Evolutionary conservation across 1,140 invertebrate genomes (phyloP).

Genomic region (Drosophila carrolli): DNA sequence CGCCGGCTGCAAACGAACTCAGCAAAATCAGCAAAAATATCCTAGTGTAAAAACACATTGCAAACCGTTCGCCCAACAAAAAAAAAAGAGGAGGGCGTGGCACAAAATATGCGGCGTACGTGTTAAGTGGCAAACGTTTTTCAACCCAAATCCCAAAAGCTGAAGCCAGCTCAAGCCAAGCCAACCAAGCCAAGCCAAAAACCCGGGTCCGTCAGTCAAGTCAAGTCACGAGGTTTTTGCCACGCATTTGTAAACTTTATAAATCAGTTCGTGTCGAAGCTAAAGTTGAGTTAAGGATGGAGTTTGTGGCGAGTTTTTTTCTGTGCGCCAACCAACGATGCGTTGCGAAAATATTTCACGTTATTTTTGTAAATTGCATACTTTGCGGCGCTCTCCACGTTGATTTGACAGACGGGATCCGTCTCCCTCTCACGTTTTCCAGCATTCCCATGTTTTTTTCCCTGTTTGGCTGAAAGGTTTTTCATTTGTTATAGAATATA

Average conservation of each 20-base stretch:
- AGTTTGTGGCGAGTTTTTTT: not conserved
- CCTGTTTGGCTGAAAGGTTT: constrained; percentile 3
- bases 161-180: constrained; percentile 44
- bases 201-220: constrained; percentile 31
- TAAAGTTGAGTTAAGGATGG: constrained; percentile 41
- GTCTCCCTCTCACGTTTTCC: not conserved
- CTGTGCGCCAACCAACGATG: constrained; percentile 38
- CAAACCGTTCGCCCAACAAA: not conserved
- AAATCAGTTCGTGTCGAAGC: constrained; percentile 81
- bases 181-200: constrained; percentile 7
- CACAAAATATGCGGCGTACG: constrained; percentile 80
- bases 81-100: constrained; percentile 43
- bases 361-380: constrained; percentile 68
- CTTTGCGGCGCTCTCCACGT: constrained; percentile 53
- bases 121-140: constrained; percentile 83
- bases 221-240: constrained; percentile 79
- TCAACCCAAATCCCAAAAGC: constrained; percentile 61
- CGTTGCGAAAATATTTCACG: constrained; percentile 64
- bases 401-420: constrained; percentile 51
- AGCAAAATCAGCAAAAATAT: constrained; percentile 76
- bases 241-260: constrained; percentile 83
- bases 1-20: constrained; percentile 54
- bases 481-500: constrained; percentile 22
- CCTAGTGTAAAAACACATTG: constrained; percentile 65
- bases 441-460: not conserved